These are phyloP conservation scores for Leucoraja erinaceus DNA, from an alignment of 2,113 vertebrate species.

Conservation along the genomic window DNA sequence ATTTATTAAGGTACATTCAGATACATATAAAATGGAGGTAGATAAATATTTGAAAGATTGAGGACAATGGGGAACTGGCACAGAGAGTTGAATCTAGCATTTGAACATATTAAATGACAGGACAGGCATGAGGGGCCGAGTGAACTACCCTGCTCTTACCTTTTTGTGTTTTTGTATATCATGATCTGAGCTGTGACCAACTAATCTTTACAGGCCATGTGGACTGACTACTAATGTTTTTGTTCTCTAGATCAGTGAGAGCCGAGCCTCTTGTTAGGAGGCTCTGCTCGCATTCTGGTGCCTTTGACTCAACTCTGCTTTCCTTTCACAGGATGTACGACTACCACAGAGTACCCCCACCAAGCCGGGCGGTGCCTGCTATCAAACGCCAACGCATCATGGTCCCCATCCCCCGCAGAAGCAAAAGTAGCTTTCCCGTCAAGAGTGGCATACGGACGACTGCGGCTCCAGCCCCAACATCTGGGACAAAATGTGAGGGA, in stretches of 20 bases:
- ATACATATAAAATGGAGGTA: too few species aligned
- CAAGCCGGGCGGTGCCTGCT: slow-evolving; percentile 17
- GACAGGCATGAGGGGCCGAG: too few species aligned
- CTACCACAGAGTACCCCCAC: slow-evolving; percentile 32
- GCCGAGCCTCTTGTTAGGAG: too few species aligned
- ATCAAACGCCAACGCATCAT: slow-evolving; percentile 28
- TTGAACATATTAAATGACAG: too few species aligned
- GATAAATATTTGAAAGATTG: too few species aligned
- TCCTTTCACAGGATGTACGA: slow-evolving; percentile 25
- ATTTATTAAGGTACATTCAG: too few species aligned
- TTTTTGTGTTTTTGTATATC: too few species aligned
- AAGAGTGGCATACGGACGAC: neutral
- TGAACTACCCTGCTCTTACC: too few species aligned
- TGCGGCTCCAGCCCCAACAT: neutral
- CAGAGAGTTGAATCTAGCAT: too few species aligned
- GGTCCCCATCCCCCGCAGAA: slow-evolving; percentile 25
- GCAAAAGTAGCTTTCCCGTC: slow-evolving; percentile 17
- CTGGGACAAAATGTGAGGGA: slow-evolving; percentile 27
- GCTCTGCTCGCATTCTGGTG: neutral
- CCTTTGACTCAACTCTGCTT: neutral
- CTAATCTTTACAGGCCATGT: too few species aligned
- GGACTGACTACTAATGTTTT: neutral
- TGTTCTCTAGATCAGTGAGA: neutral
- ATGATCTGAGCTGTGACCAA: neutral
- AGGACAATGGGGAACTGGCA: too few species aligned